Evolutionary conservation across 2,888 invertebrate genomes (phyloP).

Genomic region (Ptychoptera albimana): DNA sequence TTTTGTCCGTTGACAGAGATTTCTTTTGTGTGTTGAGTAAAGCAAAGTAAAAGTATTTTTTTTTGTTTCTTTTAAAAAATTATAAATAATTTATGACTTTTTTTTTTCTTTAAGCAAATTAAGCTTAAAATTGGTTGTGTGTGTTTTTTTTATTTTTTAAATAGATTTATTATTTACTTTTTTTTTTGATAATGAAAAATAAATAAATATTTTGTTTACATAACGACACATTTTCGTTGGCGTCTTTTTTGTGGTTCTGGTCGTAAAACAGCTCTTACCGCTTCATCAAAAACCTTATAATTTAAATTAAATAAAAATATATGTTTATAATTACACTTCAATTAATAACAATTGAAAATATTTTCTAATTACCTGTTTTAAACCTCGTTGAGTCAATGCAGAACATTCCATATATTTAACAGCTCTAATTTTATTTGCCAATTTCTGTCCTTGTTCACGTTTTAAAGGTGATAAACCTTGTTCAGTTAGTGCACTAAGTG

Average conservation of each 20-base stretch:
- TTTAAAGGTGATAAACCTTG: constrained; percentile 93
- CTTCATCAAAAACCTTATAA: constrained; percentile 90
- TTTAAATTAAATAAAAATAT: neutral
- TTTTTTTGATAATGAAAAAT: neutral
- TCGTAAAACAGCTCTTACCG: constrained; percentile 90
- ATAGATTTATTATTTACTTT: too few relatives aligned
- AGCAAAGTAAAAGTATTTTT: too few relatives aligned
- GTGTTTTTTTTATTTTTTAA: too few relatives aligned
- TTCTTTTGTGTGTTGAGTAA: too few relatives aligned
- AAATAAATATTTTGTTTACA: constrained; percentile 37
- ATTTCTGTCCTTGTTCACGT: constrained; percentile 93
- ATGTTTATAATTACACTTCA: neutral
- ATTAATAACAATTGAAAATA: constrained; percentile 1
- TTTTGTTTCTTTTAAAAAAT: too few relatives aligned
- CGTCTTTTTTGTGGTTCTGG: constrained; percentile 92
- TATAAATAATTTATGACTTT: too few relatives aligned
- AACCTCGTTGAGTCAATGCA: constrained; percentile 92
- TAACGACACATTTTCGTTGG: constrained; percentile 77
- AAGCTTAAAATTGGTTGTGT: too few relatives aligned
- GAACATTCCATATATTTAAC: constrained; percentile 99
- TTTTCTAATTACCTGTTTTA: constrained; percentile 58
- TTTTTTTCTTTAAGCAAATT: too few relatives aligned
- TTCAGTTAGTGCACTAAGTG: constrained; percentile 75
- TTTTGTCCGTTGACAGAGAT: too few relatives aligned
- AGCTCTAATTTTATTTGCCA: constrained; percentile 96